Evolutionary conservation across 2,888 invertebrate genomes (phyloP), one percentile per base, ranked within the genome.

Genomic region (Microchrysa polita): DNA sequence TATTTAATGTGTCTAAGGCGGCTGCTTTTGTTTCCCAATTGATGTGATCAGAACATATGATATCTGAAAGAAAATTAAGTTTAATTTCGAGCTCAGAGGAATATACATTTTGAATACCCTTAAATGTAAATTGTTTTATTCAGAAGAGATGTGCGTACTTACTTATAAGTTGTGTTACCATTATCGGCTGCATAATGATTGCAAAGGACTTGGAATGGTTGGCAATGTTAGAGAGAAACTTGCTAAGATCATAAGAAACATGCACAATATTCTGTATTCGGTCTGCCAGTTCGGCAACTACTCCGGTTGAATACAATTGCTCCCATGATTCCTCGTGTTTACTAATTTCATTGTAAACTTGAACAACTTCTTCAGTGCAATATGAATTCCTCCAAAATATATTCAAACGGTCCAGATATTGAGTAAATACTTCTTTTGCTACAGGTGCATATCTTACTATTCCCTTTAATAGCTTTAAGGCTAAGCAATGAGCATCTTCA

Each of bases 211-310:
- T 65, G 0, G 79, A 67, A 69, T 79, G 71, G 7, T 77, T 78
- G 22, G 80, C 76, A 77, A 82, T 76, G 5, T 82, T 80, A 72
- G 78, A 80, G 4, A 83, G 75, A 0, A 82, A 82, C 80, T 82
- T 74, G 18, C 81, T 81, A 0, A 72, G n/a, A 23, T 72, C 72
- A 16, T 72, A 60, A 1, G 59, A 40, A n/a, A 60, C 60, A 20
- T 22, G 44, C 1, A 12, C 48, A n/a, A 20, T 48, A 18, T 60
- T 48, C 1, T 14, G 18, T 34, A 69, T 34, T 1, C 18, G 52
- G 55, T 69, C 55, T 16, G 40, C n/a, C 10, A 69, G 69, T 12
- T 69, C 55, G 20, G 7, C 34, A 12, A 69, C 55, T 4, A 69
- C 23, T 12, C 53, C 69, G 4, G 69, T 55, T n/a, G 14, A 12